Base-by-base conservation (phyloP, 2,797 vertebrate species). In the Platyrinchus mystaceus region DNA sequence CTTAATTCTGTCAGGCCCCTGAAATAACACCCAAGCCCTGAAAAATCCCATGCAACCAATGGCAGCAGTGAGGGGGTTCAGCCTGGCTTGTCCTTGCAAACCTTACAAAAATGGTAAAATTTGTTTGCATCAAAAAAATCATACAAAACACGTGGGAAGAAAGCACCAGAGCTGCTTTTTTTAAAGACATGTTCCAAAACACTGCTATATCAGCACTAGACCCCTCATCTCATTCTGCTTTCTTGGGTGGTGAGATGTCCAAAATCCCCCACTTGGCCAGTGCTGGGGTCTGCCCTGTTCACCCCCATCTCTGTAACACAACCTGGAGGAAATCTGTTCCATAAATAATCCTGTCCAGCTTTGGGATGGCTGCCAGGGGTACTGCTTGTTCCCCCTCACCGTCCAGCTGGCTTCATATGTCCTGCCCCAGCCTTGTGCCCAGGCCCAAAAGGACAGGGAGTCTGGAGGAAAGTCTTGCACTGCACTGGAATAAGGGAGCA, bases 301-400 rank as follows among this genome's bases (percentile, higher is more conserved):
- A 56, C 21, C 73, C 37, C 28, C 71, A 41, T 6, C 50, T 14
- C 50, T 87, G 76, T 87, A 93, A 95, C 83, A 83, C 76, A 93
- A 83, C 83, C 85, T 89, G 68, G 87, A 74, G 88, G 82, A 93
- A 90, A 95, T 56, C 60, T 80, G 83, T 85, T 95, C 93, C 93
- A 71, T 52, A 95, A 95, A 94, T 94, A 95, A 94, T 95, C 92
- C 76, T 4, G 2, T 11, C 9, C 0, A 2, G 46, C 27, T 53
- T 68, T 28, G 24, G 80, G 43, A 69, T 1, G 14, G 68, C 83
- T 94, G 90, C 92, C 87, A 94, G 87, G 69, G 93, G 52, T 82
- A 91, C 92, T 87, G 93, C 60, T 47, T 83, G 90, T 93, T 89
- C 92, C 73, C 75, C 81, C 91, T 86, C 3, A 2, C 74, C 53